A percentile compares a stretch with the other conserved stretches of the same genome.
phyloP scores from a whole-genome alignment of 1,140 invertebrate species.

The Chrysoperla carnea region DNA sequence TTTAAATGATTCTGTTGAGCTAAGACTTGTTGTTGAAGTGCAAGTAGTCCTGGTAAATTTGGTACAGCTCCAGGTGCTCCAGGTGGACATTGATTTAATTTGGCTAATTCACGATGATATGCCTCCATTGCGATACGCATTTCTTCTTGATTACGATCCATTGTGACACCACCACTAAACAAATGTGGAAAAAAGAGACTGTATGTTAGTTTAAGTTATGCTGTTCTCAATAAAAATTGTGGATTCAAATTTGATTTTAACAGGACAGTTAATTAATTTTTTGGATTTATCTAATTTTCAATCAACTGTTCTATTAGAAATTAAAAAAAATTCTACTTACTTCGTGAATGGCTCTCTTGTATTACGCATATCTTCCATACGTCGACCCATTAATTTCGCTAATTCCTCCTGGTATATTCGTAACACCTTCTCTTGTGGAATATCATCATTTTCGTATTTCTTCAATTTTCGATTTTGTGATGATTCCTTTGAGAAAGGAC shows the following conservation, averaged over 20 bases:
- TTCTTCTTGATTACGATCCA: slow-evolving; percentile 65
- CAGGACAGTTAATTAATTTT: background rate
- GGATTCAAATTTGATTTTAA: background rate
- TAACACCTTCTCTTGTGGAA: slow-evolving; percentile 92
- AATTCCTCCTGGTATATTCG: slow-evolving; percentile 94
- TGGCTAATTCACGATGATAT: slow-evolving; percentile 80
- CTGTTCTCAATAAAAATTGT: slow-evolving; percentile 33
- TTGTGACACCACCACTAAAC: slow-evolving; percentile 46
- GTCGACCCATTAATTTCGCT: slow-evolving; percentile 73
- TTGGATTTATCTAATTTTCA: background rate
- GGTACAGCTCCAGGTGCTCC: slow-evolving; percentile 34
- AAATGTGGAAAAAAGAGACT: slow-evolving; percentile 67
- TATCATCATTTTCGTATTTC: slow-evolving; percentile 84
- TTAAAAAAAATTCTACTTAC: slow-evolving; percentile 25
- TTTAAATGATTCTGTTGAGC: slow-evolving; percentile 37
- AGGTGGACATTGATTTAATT: slow-evolving; percentile 50
- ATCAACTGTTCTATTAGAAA: background rate
- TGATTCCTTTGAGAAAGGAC: slow-evolving; percentile 52
- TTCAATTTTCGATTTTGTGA: slow-evolving; percentile 56
- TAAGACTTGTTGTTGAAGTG: slow-evolving; percentile 54
- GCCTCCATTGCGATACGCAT: slow-evolving; percentile 77
- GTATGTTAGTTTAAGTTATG: slow-evolving; percentile 40
- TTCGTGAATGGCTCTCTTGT: slow-evolving; percentile 50
- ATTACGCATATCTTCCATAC: slow-evolving; percentile 50
- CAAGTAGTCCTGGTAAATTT: slow-evolving; percentile 36